These are phyloP conservation scores for Spongilla lacustris DNA, from an alignment of 37 sponge, comb jelly and placozoan genomes.

Conservation along the genomic window DNA sequence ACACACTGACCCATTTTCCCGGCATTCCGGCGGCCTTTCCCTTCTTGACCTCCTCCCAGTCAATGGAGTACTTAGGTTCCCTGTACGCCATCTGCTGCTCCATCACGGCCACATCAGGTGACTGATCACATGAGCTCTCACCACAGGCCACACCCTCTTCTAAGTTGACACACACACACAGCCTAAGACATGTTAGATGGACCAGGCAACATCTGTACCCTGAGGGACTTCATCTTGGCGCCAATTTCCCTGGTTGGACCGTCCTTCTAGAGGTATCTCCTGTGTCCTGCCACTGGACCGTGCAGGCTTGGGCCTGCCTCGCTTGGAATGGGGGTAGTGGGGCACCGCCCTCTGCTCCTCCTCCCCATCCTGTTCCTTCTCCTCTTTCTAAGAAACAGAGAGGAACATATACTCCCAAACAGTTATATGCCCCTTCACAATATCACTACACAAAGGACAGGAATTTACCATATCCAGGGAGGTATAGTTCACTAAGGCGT, in stretches of 20 bases:
- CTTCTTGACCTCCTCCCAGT: constrained; percentile 58
- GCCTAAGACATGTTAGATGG: not conserved
- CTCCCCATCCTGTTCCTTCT: too few relatives aligned
- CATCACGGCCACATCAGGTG: not conserved
- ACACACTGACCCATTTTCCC: constrained; percentile 49
- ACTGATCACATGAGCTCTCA: not conserved
- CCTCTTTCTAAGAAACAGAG: not conserved
- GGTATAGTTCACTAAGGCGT: too few relatives aligned
- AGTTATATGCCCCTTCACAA: too few relatives aligned
- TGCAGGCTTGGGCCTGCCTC: not conserved
- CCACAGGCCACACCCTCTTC: not conserved
- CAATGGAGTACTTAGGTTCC: constrained; percentile 28
- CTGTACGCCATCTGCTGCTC: constrained; percentile 28
- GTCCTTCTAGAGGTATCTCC: not conserved
- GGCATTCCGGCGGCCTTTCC: constrained; percentile 77
- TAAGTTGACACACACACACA: not conserved
- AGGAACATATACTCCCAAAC: too few relatives aligned
- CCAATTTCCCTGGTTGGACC: not conserved
- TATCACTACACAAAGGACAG: too few relatives aligned
- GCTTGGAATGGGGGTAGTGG: not conserved
- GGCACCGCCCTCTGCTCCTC: not conserved
- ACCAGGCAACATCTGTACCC: not conserved
- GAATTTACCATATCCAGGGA: too few relatives aligned
- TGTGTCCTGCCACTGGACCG: not conserved
- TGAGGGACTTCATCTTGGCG: not conserved